phyloP scores from a whole-genome alignment of 2,113 vertebrate species.

The Corvus cornix region DNA sequence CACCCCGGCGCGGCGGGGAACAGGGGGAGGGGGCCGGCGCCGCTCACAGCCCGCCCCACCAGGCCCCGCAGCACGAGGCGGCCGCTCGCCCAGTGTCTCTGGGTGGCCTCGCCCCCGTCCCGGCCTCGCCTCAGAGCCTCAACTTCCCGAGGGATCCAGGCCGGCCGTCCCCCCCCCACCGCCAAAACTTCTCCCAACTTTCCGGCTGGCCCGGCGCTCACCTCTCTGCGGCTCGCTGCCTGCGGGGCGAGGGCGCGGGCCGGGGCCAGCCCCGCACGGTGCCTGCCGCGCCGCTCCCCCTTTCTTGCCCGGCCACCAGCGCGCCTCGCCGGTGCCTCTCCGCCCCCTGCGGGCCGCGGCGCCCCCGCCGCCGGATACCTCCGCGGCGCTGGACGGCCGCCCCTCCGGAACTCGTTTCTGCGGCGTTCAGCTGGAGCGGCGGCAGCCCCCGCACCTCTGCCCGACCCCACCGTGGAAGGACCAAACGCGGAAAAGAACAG shows the following conservation, averaged over 20 bases:
- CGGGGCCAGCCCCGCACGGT: background rate
- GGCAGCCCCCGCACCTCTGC: background rate
- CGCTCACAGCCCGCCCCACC: background rate
- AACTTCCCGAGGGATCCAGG: background rate
- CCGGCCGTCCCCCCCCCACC: too few relatives aligned
- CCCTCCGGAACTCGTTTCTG: constrained; percentile 81
- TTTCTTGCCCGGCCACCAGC: background rate
- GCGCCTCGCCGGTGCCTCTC: constrained; percentile 38
- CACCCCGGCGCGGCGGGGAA: background rate
- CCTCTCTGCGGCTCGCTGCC: background rate
- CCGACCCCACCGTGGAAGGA: background rate
- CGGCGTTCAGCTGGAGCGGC: background rate
- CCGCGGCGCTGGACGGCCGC: constrained; percentile 36
- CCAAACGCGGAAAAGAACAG: too few relatives aligned
- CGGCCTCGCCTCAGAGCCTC: background rate
- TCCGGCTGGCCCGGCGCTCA: background rate
- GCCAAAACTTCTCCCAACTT: background rate
- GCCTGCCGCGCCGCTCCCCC: background rate
- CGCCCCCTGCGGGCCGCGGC: background rate
- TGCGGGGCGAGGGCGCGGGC: too few relatives aligned
- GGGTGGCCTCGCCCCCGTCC: background rate
- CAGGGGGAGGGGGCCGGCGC: background rate
- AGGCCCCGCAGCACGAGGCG: background rate
- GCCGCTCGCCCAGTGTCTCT: background rate
- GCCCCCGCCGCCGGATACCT: constrained; percentile 59